A percentile compares a stretch with the other conserved stretches of the same genome.
These are phyloP conservation scores for Campaea margaritaria DNA, from an alignment of 2,888 invertebrate species.

Conservation along the genomic window DNA sequence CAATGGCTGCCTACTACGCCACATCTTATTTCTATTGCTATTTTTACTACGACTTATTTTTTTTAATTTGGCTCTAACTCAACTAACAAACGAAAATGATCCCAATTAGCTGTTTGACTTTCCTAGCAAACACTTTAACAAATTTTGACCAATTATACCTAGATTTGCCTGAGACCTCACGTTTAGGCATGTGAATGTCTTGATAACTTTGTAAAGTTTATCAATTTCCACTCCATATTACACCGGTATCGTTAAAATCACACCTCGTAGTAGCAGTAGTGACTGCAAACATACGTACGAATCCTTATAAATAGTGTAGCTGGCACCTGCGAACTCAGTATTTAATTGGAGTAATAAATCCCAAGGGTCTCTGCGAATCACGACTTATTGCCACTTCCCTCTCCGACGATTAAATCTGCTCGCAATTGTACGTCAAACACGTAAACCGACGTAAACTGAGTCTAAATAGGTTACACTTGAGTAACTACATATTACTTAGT, in stretches of 20 bases:
- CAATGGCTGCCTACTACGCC: too few species aligned
- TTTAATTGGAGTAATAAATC: conserved; percentile 65
- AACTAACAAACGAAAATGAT: too few species aligned
- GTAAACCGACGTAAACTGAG: conserved; percentile 21
- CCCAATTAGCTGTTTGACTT: too few species aligned
- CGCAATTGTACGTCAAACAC: conserved; percentile 48
- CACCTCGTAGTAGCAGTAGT: background rate
- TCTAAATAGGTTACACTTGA: conserved; percentile 12
- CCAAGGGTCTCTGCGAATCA: conserved; percentile 53
- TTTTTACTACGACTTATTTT: too few species aligned
- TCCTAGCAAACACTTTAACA: too few species aligned
- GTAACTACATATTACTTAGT: background rate
- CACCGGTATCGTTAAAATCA: background rate
- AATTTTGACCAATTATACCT: too few species aligned
- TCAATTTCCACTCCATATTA: background rate
- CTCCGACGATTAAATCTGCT: conserved; percentile 63
- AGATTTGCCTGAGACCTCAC: too few species aligned
- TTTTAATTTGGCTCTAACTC: background rate
- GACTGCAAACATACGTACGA: conserved; percentile 22
- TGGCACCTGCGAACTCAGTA: conserved; percentile 45
- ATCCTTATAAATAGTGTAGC: conserved; percentile 39
- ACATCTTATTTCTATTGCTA: too few species aligned
- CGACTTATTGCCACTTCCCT: conserved; percentile 59
- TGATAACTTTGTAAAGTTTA: too few species aligned
- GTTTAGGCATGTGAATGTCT: too few species aligned